Percentiles rank a stretch among this genome's conserved stretches.
Evolutionary conservation across 2,113 vertebrate species (phyloP).

Genomic region (Piliocolobus tephrosceles): DNA sequence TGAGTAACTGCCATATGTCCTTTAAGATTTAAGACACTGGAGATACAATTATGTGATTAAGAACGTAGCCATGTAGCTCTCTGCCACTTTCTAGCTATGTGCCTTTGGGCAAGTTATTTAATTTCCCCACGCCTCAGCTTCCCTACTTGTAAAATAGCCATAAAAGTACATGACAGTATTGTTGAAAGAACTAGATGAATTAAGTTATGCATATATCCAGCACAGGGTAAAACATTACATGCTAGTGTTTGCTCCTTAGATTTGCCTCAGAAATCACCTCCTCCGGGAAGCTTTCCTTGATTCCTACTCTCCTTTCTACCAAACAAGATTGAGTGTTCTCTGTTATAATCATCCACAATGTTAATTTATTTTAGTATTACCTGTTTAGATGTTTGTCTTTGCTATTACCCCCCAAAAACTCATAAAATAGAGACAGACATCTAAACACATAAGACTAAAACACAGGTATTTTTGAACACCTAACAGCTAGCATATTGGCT

Average conservation of each 20-base stretch:
- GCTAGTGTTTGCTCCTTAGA: not conserved
- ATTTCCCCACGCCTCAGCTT: not conserved
- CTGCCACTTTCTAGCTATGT: not conserved
- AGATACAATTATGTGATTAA: not conserved
- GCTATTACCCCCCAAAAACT: not conserved
- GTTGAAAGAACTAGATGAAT: not conserved
- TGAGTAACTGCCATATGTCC: not conserved
- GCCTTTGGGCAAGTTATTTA: not conserved
- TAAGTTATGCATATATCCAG: not conserved
- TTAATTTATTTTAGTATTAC: not conserved
- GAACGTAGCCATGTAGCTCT: not conserved
- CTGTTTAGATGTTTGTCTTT: not conserved
- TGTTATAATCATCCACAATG: not conserved
- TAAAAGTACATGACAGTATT: not conserved
- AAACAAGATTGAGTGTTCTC: not conserved
- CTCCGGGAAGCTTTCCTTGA: not conserved
- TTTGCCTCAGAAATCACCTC: not conserved
- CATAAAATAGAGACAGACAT: not conserved
- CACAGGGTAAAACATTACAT: not conserved
- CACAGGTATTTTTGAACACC: not conserved
- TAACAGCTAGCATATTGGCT: not conserved
- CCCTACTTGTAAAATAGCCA: not conserved
- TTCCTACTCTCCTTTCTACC: not conserved
- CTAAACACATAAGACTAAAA: not conserved
- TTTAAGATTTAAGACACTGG: not conserved